Base-by-base conservation (phyloP, 2,797 vertebrate genomes). In the Ibycter americanus region DNA sequence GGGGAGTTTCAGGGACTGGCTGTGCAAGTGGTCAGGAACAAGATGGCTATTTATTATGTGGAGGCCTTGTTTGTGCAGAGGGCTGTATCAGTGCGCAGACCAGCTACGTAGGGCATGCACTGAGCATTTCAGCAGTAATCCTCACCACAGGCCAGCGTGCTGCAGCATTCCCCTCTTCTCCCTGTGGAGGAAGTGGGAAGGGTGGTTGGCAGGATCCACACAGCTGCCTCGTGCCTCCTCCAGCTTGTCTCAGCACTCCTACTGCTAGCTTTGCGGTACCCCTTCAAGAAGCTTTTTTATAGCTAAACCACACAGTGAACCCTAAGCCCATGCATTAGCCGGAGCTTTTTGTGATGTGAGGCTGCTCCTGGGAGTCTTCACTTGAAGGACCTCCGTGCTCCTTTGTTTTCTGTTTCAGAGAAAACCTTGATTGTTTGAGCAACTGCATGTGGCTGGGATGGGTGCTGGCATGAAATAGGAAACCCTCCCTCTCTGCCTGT, bases 121-220 rank as follows among this genome's bases (percentile, higher is more conserved):
- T 29, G 32, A 71, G 74, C 26, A 63, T 92, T 94, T 91, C 8
- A 0, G 63, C 84, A 83, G 31, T 58, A 67, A 80, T 80, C 87
- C 52, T 85, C 65, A 65, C 40, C 65, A 27, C 47, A 87, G 52
- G 32, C 61, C 79, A 74, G 44, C 1, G 1, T 92, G 74, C 74
- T 70, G 65, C 84, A 81, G 74, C 49, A 25, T 93, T 91, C 49
- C 31, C 52, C 36, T 55, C 51, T 80, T 36, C 61, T 94, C 91
- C 94, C 72, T 76, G 55, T n/a, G 66, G 52, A 72, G 80, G 66
- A 96, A 96, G 62, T 84, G 86, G 73, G 83, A 87, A 95, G 42
- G 54, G 47, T 92, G 73, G 54, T 91, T 94, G 77, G 73, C 86
- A 89, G 85, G 42, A 84, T 89, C 83, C 58, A 44, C 62, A 70